phyloP scores from a whole-genome alignment of 2,797 vertebrate species.

The Acipenser ruthenus region DNA sequence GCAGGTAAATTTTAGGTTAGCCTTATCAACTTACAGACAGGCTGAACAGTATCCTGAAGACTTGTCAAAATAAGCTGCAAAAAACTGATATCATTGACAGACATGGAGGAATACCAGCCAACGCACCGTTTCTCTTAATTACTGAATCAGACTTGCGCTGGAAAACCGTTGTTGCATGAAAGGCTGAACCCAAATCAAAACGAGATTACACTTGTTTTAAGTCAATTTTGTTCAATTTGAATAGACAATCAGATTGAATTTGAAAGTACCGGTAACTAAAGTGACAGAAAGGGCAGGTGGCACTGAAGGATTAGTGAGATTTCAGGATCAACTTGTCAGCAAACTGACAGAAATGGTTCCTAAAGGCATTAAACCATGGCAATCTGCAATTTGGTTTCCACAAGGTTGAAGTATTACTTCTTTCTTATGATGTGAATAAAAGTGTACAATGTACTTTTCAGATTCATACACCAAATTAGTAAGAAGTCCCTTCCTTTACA shows the following conservation, averaged over 20 bases:
- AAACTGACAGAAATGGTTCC: constrained; percentile 13
- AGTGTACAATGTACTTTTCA: too few species aligned
- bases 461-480: too few species aligned
- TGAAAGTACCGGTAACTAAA: constrained; percentile 7
- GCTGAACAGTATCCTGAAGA: background rate
- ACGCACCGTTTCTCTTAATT: background rate
- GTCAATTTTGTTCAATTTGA: constrained; percentile 13
- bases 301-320: constrained; percentile 18
- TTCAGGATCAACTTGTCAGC: constrained; percentile 21
- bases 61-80: background rate
- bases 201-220: constrained; percentile 9
- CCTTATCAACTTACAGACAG: constrained; percentile 1
- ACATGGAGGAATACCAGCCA: background rate
- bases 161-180: background rate
- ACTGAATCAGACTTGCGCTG: background rate
- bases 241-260: constrained; percentile 15
- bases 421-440: too few species aligned
- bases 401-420: background rate
- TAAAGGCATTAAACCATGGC: constrained; percentile 3
- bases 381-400: constrained; percentile 12
- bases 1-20: constrained; percentile 9
- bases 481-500: too few species aligned
- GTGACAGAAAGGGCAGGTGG: constrained; percentile 12
- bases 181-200: constrained; percentile 12
- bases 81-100: constrained; percentile 4